Evolutionary conservation across 2,888 invertebrate genomes (phyloP), one percentile per base, ranked within the genome.

Genomic region (Junonia oenone): DNA sequence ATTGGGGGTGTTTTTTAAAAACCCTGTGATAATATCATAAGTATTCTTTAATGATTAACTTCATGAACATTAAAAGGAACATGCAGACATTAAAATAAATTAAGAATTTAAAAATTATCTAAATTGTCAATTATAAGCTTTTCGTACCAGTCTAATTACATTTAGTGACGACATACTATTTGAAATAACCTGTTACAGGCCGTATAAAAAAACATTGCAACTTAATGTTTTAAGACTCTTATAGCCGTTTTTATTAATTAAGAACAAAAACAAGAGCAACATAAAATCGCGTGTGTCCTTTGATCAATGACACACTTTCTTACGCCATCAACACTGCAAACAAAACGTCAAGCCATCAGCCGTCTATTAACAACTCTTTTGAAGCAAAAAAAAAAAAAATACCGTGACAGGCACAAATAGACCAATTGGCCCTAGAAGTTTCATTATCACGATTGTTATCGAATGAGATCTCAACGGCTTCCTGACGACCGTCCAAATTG

Each of bases 401-500:
- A 75, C 68, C 77, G 69, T 73, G 73, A 75, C 73, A 62, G 51
- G 69, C 69, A 75, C 64, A 72, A 77, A 76, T 72, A 71, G 66
- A 53, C 68, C 63, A 72, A 71, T 71, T 46, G 51, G 52, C 54
- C 29, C 40, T 17, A 40, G 46, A 52, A 58, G 52, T 47, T 49
- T 49, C 57, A 53, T 55, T 62, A 57, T 56, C 62, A 35, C 58
- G 53, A 66, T 64, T 61, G 64, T 69, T 76, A 78, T 78, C 78
- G 66, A 69, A 67, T 73, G 56, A 73, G 80, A 83, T 83, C 81
- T 80, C 81, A 81, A 82, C 82, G 78, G 74, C 65, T 69, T 63
- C 66, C 57, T 56, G 64, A 63, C 65, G 68, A 72, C 37, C 64
- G 66, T 69, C 68, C 68, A 70, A 76, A 78, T 79, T 74, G 66